These are phyloP conservation scores for Chymomyza fuscimana DNA, from an alignment of 2,888 invertebrate genomes.

Conservation along the genomic window DNA sequence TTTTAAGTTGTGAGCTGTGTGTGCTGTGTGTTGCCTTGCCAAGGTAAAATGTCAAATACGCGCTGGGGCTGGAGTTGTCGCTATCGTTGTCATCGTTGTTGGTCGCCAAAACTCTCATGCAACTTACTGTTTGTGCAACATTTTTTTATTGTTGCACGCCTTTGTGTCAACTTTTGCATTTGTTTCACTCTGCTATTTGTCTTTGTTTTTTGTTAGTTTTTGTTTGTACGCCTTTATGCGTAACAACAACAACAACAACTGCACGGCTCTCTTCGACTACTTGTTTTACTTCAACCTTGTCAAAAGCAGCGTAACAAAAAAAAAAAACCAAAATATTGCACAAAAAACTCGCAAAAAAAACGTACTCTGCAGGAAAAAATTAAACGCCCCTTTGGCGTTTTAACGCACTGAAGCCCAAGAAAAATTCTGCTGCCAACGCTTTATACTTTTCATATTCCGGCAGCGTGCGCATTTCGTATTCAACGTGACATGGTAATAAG, in stretches of 20 bases:
- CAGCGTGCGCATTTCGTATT: constrained; percentile 64
- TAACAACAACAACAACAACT: too few species aligned
- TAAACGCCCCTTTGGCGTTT: constrained; percentile 67
- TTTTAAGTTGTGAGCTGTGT: constrained; percentile 11
- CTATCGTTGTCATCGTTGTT: constrained; percentile 70
- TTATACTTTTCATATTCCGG: constrained; percentile 46
- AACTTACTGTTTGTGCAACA: constrained; percentile 20
- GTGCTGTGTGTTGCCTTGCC: constrained; percentile 53
- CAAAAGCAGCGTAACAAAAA: too few species aligned
- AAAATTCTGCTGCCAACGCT: constrained; percentile 22
- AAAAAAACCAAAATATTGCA: not conserved
- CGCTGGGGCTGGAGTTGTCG: constrained; percentile 32
- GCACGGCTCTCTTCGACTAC: too few species aligned
- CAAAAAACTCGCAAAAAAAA: constrained; percentile 14
- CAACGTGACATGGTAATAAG: constrained; percentile 76
- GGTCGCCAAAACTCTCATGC: constrained; percentile 42
- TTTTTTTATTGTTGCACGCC: constrained; percentile 31
- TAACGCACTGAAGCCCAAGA: constrained; percentile 43
- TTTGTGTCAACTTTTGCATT: not conserved
- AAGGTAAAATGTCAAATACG: constrained; percentile 78
- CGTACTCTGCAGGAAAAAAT: constrained; percentile 23
- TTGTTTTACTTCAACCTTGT: too few species aligned
- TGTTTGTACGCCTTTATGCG: too few species aligned
- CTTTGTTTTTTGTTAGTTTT: not conserved
- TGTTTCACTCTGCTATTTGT: not conserved